Percentiles rank a stretch among this genome's conserved stretches.
These are phyloP conservation scores for Zoanthus sansibaricus DNA, from an alignment of 92 coral and sea anemone genomes.

Conservation along the genomic window DNA sequence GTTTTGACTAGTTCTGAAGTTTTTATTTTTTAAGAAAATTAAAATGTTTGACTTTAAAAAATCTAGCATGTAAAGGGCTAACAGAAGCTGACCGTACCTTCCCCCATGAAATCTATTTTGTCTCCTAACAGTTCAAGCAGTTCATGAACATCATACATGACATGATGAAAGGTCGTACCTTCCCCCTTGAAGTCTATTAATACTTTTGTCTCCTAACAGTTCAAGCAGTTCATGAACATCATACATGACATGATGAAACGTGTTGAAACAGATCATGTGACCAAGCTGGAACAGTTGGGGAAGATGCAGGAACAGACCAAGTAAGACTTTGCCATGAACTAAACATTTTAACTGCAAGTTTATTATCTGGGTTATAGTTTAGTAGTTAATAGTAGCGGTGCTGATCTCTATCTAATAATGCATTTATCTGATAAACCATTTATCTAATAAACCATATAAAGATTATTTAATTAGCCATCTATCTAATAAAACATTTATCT, in stretches of 20 bases:
- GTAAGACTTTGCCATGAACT: slow-evolving; percentile 51
- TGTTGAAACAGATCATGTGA: slow-evolving; percentile 89
- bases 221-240: slow-evolving; percentile 88
- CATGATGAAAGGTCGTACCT: slow-evolving; percentile 63
- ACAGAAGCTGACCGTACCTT: too few species aligned
- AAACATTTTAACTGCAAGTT: neutral
- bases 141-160: slow-evolving; percentile 86
- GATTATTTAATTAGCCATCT: too few species aligned
- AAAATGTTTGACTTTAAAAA: too few species aligned
- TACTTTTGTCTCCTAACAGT: slow-evolving; percentile 62
- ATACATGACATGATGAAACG: slow-evolving; percentile 87
- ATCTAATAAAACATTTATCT: too few species aligned
- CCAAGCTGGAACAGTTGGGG: slow-evolving; percentile 88
- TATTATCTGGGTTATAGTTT: neutral
- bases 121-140: slow-evolving; percentile 79
- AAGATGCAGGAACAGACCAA: slow-evolving; percentile 98
- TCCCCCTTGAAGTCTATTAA: too few species aligned
- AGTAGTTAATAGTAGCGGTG: too few species aligned
- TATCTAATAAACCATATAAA: too few species aligned
- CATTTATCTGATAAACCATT: too few species aligned
- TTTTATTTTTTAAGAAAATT: too few species aligned
- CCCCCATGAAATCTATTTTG: neutral
- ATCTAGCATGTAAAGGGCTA: too few species aligned
- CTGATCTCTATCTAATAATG: too few species aligned
- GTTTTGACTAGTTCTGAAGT: too few species aligned